phyloP scores from a whole-genome alignment of 2,888 invertebrate genomes.

The Melinaea menophilus region DNA sequence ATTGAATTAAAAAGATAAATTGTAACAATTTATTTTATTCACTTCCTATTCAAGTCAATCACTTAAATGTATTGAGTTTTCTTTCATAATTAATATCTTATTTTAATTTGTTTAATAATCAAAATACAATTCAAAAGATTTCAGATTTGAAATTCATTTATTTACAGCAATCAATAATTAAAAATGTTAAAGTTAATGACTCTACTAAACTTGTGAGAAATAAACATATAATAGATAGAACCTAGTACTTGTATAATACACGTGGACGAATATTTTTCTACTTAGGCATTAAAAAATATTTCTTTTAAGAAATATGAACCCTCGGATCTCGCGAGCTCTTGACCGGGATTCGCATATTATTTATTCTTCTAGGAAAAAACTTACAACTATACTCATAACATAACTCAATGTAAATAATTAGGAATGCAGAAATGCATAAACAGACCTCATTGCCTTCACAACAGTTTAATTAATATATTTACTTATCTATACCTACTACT shows the following conservation, averaged over 20 bases:
- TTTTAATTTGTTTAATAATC: too few relatives aligned
- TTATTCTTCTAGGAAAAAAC: conserved; percentile 12
- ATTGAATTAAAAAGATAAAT: too few relatives aligned
- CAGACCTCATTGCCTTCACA: too few relatives aligned
- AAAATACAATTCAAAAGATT: too few relatives aligned
- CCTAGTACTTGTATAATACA: not conserved
- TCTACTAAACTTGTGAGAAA: too few relatives aligned
- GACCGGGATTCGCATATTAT: conserved; percentile 22
- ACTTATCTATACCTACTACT: too few relatives aligned
- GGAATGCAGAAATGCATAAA: not conserved
- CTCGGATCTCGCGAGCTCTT: conserved; percentile 11
- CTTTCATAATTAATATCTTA: not conserved
- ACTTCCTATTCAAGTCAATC: not conserved
- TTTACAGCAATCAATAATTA: too few relatives aligned
- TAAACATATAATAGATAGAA: too few relatives aligned
- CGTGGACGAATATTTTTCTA: not conserved
- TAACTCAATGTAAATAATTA: conserved; percentile 14
- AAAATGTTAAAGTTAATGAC: too few relatives aligned
- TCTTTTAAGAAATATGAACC: not conserved
- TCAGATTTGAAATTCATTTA: too few relatives aligned
- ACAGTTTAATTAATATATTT: too few relatives aligned
- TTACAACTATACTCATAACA: not conserved
- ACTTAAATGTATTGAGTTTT: not conserved
- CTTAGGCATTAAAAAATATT: not conserved
- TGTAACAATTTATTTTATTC: too few relatives aligned